Evolutionary conservation across 2,113 vertebrate species (phyloP), one percentile per base, ranked within the genome.

Genomic region (Tragelaphus imberbis): DNA sequence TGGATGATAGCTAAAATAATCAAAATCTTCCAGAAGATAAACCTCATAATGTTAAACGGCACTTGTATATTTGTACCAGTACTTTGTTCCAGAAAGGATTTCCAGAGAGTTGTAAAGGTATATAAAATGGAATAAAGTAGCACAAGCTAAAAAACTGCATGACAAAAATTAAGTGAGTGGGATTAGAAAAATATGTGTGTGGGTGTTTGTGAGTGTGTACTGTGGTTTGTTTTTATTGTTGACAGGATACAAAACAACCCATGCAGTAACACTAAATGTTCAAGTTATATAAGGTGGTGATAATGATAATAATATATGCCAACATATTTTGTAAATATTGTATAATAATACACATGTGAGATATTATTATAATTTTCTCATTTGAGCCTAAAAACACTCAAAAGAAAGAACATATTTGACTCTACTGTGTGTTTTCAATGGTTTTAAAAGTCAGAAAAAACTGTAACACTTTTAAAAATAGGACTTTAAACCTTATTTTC

Each of bases 261-360:
- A 93, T 75, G 44, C 4, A 53, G 17, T 85, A 94, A 33, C 59
- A 95, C 40, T 92, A 95, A 97, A 61, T 90, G n/a, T 81, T 94
- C 71, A 92, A 91, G 33, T 81, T 94, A 95, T 81, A 49, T 91
- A 80, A 94, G 17, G 55, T 27, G 10, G 16, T 81, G n/a, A 55
- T 90, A 65, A 92, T 63, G 79, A 61, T 80, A 84, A 85, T 94
- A 92, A 85, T 40, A 79, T n/a, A 82, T 56, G 65, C n/a, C 77
- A 97, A 94, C 8, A 44, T 97, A 79, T 91, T 96, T 92, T 94
- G 28, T 91, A 97, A 96, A 85, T 94, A 85, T 65, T 94, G 68
- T 71, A 82, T 13, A 94, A 68, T 79, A 65, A 92, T 87, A 19
- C 8, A 85, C 44, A 58, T 63, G 15, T 81, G 44, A 91, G 23